Conservation (phyloP, 2,113 vertebrate species). For the Pampusana beccarii region DNA sequence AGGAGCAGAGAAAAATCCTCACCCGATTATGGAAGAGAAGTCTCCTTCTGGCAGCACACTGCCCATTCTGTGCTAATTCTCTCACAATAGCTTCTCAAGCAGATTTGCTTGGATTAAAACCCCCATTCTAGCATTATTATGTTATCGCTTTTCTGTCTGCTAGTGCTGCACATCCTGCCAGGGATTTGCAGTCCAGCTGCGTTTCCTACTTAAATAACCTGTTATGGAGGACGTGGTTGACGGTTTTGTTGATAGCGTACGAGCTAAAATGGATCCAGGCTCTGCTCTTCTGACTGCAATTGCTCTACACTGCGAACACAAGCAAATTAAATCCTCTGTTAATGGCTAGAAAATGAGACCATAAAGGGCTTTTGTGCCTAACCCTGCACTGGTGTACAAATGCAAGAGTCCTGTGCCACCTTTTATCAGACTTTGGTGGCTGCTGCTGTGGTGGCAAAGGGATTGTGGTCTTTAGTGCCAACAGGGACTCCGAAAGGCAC, state of each 20-base stretch:
- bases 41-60: not conserved
- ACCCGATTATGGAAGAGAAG: not conserved
- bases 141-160: slow-evolving; percentile 29
- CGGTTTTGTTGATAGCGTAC: not conserved
- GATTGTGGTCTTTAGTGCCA: not conserved
- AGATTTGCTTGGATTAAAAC: slow-evolving; percentile 53
- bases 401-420: not conserved
- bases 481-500: not conserved
- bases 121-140: not conserved
- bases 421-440: not conserved
- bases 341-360: not conserved
- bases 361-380: not conserved
- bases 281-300: not conserved
- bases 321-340: slow-evolving; percentile 14
- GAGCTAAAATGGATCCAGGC: not conserved
- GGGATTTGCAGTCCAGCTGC: slow-evolving; percentile 35
- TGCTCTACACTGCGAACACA: not conserved
- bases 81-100: slow-evolving; percentile 19
- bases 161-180: not conserved
- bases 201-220: not conserved
- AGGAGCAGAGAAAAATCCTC: not conserved
- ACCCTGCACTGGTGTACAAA: not conserved
- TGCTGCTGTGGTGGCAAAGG: not conserved
- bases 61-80: slow-evolving; percentile 30
- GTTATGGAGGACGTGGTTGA: not conserved